Conservation (phyloP, 2,797 vertebrate genomes). For the Hemibagrus guttatus region DNA sequence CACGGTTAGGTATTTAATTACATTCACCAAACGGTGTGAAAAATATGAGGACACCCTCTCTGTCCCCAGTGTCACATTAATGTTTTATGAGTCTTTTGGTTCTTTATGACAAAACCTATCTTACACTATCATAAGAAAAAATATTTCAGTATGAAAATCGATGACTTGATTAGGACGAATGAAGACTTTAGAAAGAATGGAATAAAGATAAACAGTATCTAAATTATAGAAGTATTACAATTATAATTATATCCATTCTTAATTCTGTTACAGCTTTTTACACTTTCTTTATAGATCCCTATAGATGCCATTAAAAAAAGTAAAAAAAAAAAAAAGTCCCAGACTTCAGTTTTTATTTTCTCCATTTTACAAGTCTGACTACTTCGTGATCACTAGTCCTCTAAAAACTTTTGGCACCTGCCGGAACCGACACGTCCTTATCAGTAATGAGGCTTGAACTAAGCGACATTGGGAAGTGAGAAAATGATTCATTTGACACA, state of each 20-base stretch:
- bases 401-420: neutral
- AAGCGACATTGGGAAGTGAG: neutral
- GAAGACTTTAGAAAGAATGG: neutral
- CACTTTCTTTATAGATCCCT: neutral
- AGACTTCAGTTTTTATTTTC: neutral
- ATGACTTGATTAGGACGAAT: neutral
- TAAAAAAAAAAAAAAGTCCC: neutral
- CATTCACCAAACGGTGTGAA: too few relatives aligned
- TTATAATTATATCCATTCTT: neutral
- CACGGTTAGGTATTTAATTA: too few relatives aligned
- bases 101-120: neutral
- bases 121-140: neutral
- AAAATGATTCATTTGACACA: neutral
- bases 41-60: too few relatives aligned
- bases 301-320: neutral
- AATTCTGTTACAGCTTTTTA: neutral
- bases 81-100: neutral
- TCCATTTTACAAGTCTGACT: neutral
- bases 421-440: neutral
- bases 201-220: neutral
- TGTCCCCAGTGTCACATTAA: too few relatives aligned
- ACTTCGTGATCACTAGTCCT: neutral
- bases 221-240: neutral
- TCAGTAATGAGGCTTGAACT: neutral
- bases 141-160: neutral